Evolutionary conservation across 2,797 vertebrate species (phyloP).

Genomic region (Intellagama lesueurii): DNA sequence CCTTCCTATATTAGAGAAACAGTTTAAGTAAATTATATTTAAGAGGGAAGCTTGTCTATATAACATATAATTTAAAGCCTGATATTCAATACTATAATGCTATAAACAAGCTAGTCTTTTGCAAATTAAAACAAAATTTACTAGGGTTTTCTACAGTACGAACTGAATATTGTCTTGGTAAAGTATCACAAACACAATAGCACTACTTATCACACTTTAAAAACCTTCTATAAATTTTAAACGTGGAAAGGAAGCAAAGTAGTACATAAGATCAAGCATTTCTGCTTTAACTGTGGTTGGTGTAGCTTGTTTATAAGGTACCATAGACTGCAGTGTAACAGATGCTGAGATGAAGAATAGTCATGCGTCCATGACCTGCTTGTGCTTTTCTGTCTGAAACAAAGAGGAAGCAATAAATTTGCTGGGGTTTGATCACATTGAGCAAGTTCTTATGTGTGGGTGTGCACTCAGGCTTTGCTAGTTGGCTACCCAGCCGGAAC

Average conservation of each 20-base stretch:
- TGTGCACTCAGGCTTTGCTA: not conserved
- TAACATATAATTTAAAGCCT: too few species aligned
- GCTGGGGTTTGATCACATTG: too few species aligned
- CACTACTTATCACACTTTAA: not conserved
- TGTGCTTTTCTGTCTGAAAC: not conserved
- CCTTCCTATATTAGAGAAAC: not conserved
- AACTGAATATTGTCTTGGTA: not conserved
- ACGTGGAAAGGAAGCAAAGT: not conserved
- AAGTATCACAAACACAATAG: not conserved
- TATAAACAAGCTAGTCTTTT: not conserved
- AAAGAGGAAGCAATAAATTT: not conserved
- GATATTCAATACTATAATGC: not conserved
- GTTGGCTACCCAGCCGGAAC: not conserved
- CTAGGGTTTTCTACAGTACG: not conserved
- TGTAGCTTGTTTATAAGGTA: not conserved
- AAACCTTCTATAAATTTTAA: not conserved
- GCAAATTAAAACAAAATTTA: not conserved
- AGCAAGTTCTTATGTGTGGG: not conserved
- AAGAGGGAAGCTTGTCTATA: not conserved
- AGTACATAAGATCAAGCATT: not conserved
- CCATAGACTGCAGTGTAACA: not conserved
- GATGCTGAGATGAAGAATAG: not conserved
- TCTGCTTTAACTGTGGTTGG: not conserved
- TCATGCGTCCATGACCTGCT: not conserved
- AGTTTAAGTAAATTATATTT: not conserved